phyloP scores from a whole-genome alignment of 2,113 vertebrate genomes.

The Paramormyrops kingsleyae region DNA sequence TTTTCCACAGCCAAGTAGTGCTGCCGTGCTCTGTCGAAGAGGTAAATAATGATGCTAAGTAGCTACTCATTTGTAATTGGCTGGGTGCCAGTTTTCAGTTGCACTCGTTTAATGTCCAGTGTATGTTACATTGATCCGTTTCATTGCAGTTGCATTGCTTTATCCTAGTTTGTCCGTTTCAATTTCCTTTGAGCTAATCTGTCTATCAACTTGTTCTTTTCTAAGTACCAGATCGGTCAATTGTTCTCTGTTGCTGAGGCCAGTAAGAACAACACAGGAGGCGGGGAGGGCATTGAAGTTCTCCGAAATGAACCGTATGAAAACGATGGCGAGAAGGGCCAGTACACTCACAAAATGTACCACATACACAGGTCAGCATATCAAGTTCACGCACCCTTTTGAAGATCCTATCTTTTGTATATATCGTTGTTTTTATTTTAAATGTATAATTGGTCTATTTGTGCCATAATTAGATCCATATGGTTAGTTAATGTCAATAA shows the following conservation, averaged over 20 bases:
- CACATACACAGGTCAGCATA: slow-evolving; percentile 48
- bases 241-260: slow-evolving; percentile 54
- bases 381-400: background rate
- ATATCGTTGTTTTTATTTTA: background rate
- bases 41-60: slow-evolving; percentile 21
- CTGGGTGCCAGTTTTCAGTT: background rate
- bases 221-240: slow-evolving; percentile 54
- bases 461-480: background rate
- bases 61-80: background rate
- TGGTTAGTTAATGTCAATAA: background rate
- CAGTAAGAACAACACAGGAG: slow-evolving; percentile 58
- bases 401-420: background rate
- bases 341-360: slow-evolving; percentile 55
- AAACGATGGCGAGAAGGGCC: slow-evolving; percentile 44
- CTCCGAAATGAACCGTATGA: slow-evolving; percentile 51
- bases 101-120: background rate
- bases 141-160: background rate
- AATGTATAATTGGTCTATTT: background rate
- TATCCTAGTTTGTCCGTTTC: background rate
- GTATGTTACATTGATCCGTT: background rate
- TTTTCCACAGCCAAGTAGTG: slow-evolving; percentile 23
- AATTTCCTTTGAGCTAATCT: background rate
- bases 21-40: slow-evolving; percentile 38
- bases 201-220: background rate
- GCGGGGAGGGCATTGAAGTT: slow-evolving; percentile 51